Conservation (phyloP, 2,113 vertebrate species). For the Neopipo cinnamomea region DNA sequence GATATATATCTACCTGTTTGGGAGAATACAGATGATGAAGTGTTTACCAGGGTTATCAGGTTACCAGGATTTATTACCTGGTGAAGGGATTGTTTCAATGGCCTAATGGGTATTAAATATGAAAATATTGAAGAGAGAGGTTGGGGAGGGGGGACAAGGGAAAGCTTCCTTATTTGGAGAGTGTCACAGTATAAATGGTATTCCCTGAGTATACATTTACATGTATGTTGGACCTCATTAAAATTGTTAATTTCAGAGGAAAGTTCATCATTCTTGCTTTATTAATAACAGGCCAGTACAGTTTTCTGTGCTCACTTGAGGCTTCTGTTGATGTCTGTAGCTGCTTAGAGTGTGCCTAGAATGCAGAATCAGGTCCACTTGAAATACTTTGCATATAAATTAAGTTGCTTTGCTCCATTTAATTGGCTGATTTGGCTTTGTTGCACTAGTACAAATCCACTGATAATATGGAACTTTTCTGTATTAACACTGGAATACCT, state of each 20-base stretch:
- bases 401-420: slow-evolving; percentile 31
- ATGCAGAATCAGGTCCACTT: slow-evolving; percentile 38
- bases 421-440: slow-evolving; percentile 17
- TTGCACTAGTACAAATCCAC: background rate
- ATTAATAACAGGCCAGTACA: background rate
- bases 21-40: background rate
- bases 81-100: background rate
- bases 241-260: slow-evolving; percentile 61
- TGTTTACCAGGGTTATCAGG: background rate
- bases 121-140: background rate
- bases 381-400: slow-evolving; percentile 34
- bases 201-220: slow-evolving; percentile 27
- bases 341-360: slow-evolving; percentile 1
- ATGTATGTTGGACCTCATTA: slow-evolving; percentile 46
- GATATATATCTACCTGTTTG: background rate
- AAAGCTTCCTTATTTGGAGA: slow-evolving; percentile 61
- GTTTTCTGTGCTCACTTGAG: slow-evolving; percentile 25
- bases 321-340: slow-evolving; percentile 15
- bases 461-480: background rate
- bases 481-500: background rate
- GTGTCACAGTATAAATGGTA: slow-evolving; percentile 1
- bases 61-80: background rate
- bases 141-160: background rate
- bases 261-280: slow-evolving; percentile 43
- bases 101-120: background rate